Conservation (phyloP, 2,113 vertebrate species). For the Helogale parvula region DNA sequence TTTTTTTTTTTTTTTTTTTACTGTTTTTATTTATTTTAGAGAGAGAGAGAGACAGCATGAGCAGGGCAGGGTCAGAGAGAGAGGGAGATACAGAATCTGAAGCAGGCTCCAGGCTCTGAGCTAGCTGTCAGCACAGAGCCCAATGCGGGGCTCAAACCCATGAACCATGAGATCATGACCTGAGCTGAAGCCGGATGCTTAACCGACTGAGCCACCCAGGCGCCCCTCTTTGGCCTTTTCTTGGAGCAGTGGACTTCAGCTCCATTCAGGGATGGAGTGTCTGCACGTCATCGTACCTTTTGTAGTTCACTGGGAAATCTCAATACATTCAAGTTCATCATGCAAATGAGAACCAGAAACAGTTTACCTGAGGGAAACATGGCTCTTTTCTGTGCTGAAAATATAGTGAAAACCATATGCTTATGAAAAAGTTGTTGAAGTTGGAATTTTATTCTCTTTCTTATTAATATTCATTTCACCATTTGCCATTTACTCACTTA, state of each 20-base stretch:
- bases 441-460: constrained; percentile 40
- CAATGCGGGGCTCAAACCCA: no score
- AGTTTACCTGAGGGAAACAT: not conserved
- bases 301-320: not conserved
- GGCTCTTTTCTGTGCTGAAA: not conserved
- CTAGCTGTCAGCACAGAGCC: no score
- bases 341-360: not conserved
- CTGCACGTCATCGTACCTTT: not conserved
- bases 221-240: not conserved
- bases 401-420: not conserved
- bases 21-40: no score
- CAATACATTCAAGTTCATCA: not conserved
- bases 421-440: constrained; percentile 19
- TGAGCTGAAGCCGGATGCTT: no score
- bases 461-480: constrained; percentile 59
- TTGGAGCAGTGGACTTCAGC: not conserved
- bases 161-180: no score
- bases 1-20: not conserved
- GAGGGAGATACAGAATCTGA: no score
- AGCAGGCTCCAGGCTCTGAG: no score
- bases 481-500: constrained; percentile 42
- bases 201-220: no score
- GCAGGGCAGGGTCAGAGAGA: no score
- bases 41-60: no score
- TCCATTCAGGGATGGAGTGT: not conserved